Percentiles rank a stretch among this genome's conserved stretches.
Evolutionary conservation across 2,113 vertebrate species (phyloP).

Genomic region (Apaloderma vittatum): DNA sequence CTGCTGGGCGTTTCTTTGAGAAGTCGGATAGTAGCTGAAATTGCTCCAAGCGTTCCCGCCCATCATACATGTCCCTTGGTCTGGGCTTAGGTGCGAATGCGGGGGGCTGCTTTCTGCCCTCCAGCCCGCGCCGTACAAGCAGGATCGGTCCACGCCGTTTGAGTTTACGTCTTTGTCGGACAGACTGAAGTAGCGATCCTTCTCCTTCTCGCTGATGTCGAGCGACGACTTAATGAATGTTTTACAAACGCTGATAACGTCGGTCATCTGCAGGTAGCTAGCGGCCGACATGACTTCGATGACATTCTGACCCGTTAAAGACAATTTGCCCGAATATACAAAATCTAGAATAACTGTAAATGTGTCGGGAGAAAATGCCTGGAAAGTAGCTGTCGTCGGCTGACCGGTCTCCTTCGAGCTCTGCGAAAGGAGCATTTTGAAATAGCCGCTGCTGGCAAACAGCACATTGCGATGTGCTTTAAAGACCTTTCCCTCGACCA

Average conservation of each 20-base stretch:
- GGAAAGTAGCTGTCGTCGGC: constrained; percentile 89
- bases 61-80: constrained; percentile 72
- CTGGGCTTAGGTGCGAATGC: constrained; percentile 62
- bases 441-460: constrained; percentile 95
- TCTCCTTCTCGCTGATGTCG: constrained; percentile 91
- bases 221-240: constrained; percentile 96
- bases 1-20: constrained; percentile 72
- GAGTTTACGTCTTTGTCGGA: constrained; percentile 87
- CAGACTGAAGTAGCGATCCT: constrained; percentile 89
- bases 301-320: constrained; percentile 92
- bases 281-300: constrained; percentile 99
- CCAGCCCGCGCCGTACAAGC: constrained; percentile 73
- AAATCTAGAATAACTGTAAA: constrained; percentile 96
- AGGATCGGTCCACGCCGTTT: constrained; percentile 73
- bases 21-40: constrained; percentile 75
- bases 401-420: constrained; percentile 84
- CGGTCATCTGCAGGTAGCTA: constrained; percentile 98
- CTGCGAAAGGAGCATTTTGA: constrained; percentile 96
- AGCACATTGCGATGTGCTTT: constrained; percentile 95
- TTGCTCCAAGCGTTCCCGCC: constrained; percentile 76
- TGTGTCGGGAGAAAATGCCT: constrained; percentile 92
- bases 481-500: constrained; percentile 95
- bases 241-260: constrained; percentile 95
- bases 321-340: constrained; percentile 94
- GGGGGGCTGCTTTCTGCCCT: constrained; percentile 76